These are phyloP conservation scores for Myripristis jacobus DNA, from an alignment of 2,797 vertebrate genomes.

Conservation along the genomic window DNA sequence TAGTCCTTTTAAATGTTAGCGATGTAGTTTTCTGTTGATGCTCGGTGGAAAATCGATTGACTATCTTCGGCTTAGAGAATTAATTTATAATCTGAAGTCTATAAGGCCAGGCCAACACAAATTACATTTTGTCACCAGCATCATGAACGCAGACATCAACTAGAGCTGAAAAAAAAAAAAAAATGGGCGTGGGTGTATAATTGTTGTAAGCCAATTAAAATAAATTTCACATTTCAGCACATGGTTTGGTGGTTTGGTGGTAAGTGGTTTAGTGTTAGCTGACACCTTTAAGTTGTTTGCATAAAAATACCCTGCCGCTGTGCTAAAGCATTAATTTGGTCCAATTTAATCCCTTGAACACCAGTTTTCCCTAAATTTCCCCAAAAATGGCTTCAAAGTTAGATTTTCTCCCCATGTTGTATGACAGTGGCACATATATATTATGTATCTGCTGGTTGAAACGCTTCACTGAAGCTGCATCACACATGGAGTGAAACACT, in stretches of 20 bases:
- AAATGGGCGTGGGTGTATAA: neutral
- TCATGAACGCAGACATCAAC: neutral
- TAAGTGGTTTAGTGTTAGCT: neutral
- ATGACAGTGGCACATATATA: too few relatives aligned
- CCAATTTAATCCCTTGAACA: too few relatives aligned
- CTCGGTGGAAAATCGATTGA: neutral
- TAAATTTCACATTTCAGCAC: slow-evolving; percentile 14
- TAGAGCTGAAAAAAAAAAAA: slow-evolving; percentile 15
- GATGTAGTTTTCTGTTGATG: slow-evolving; percentile 11
- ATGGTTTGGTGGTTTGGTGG: slow-evolving; percentile 4
- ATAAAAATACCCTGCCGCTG: slow-evolving; percentile 1
- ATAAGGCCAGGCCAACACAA: neutral
- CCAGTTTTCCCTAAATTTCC: too few relatives aligned
- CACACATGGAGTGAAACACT: too few relatives aligned
- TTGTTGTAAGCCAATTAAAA: slow-evolving; percentile 2
- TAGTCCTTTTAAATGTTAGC: slow-evolving; percentile 28
- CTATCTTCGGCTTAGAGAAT: neutral
- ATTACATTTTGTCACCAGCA: slow-evolving; percentile 5
- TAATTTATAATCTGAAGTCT: neutral
- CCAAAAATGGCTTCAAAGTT: too few relatives aligned
- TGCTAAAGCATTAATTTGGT: slow-evolving; percentile 38
- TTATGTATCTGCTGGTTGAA: too few relatives aligned
- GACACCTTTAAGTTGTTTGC: slow-evolving; percentile 7
- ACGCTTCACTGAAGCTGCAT: too few relatives aligned
- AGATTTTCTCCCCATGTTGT: too few relatives aligned